phyloP scores from a whole-genome alignment of 2,888 invertebrate species.

The Philaethria dido region DNA sequence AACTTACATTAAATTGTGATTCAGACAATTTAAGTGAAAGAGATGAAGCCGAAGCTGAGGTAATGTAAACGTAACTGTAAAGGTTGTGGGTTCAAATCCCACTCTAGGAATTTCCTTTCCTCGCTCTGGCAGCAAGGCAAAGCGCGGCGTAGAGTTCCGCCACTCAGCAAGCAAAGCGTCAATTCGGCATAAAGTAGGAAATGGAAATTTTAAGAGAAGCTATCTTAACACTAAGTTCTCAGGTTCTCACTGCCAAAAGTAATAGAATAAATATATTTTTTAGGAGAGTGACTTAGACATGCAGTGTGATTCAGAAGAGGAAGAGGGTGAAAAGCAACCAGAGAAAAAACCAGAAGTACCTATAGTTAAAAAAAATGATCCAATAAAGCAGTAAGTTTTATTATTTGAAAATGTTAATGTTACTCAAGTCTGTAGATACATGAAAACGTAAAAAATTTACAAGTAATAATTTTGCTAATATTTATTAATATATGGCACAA shows the following conservation, averaged over 20 bases:
- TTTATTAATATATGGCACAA: not conserved
- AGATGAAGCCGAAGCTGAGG: slow-evolving; percentile 92
- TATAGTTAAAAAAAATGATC: slow-evolving; percentile 68
- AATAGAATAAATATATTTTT: slow-evolving; percentile 41
- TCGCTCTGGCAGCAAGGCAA: too few relatives aligned
- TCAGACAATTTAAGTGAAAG: slow-evolving; percentile 89
- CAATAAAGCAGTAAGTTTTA: slow-evolving; percentile 86
- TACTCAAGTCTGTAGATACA: not conserved
- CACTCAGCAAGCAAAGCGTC: too few relatives aligned
- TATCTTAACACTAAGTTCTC: too few relatives aligned
- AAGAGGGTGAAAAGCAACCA: slow-evolving; percentile 64
- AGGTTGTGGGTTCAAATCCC: too few relatives aligned
- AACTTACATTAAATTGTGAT: slow-evolving; percentile 85
- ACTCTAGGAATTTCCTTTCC: too few relatives aligned
- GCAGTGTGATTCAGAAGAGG: slow-evolving; percentile 80
- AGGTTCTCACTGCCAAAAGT: too few relatives aligned
- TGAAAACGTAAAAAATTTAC: not conserved
- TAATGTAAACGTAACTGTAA: too few relatives aligned
- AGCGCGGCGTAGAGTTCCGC: too few relatives aligned
- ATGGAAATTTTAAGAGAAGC: too few relatives aligned
- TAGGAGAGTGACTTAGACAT: slow-evolving; percentile 82
- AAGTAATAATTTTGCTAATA: not conserved
- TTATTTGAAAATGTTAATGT: not conserved
- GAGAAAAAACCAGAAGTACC: slow-evolving; percentile 69
- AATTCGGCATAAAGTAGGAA: too few relatives aligned